These are phyloP conservation scores for Paramormyrops hopkinsi DNA, from an alignment of 2,797 vertebrate genomes.

Conservation along the genomic window DNA sequence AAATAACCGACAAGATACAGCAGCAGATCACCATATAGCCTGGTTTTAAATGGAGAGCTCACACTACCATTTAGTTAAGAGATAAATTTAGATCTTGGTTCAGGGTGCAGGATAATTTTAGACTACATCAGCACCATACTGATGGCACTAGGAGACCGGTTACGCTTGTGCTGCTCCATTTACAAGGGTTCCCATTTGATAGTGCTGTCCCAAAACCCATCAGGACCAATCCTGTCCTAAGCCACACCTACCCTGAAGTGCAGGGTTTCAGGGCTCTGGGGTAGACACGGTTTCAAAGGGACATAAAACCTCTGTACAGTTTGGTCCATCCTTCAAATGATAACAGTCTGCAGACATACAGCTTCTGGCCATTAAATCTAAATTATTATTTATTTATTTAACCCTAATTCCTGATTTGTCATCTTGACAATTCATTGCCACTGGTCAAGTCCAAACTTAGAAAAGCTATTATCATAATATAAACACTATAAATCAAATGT, in stretches of 20 bases:
- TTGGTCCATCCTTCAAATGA: background rate
- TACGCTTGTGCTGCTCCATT: background rate
- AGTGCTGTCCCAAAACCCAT: background rate
- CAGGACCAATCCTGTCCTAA: background rate
- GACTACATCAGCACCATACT: conserved; percentile 17
- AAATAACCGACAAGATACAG: background rate
- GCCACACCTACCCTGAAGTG: background rate
- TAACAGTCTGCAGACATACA: background rate
- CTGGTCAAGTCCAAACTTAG: background rate
- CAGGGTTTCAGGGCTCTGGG: background rate
- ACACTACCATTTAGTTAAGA: conserved; percentile 20
- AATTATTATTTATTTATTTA: background rate
- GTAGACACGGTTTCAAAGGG: background rate
- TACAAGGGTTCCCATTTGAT: background rate
- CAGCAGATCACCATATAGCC: background rate
- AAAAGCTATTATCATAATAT: conserved; percentile 2
- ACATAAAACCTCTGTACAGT: background rate
- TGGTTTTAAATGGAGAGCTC: background rate
- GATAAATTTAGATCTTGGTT: conserved; percentile 25
- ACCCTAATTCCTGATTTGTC: background rate
- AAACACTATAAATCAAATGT: background rate
- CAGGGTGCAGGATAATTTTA: conserved; percentile 34
- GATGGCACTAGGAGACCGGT: conserved; percentile 2
- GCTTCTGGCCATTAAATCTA: background rate
- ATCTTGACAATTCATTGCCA: background rate